These are phyloP conservation scores for Trichopria drosophilae DNA, from an alignment of 2,888 invertebrate species.

Conservation along the genomic window DNA sequence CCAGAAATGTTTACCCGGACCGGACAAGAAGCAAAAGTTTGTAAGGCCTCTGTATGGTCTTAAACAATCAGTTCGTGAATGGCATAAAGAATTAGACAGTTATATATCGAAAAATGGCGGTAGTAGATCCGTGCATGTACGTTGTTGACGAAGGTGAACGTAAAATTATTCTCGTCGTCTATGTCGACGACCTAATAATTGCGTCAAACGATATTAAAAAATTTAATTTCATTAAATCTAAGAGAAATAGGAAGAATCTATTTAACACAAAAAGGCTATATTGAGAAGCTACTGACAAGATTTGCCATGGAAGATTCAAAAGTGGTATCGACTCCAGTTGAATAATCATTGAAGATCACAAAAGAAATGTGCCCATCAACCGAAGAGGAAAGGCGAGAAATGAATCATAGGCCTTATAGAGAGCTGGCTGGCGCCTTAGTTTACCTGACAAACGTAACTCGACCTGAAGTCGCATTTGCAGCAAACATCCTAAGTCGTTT, in stretches of 20 bases:
- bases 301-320: constrained; percentile 11
- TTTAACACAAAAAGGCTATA: constrained; percentile 16
- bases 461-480: constrained; percentile 31
- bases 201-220: constrained; percentile 11
- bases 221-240: constrained; percentile 8
- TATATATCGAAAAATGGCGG: constrained; percentile 13
- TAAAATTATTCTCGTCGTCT: constrained; percentile 24
- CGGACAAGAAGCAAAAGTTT: constrained; percentile 31
- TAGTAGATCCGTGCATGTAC: constrained; percentile 34
- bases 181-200: constrained; percentile 26
- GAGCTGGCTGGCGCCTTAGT: constrained; percentile 24
- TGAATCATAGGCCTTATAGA: constrained; percentile 17
- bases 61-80: constrained; percentile 33
- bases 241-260: constrained; percentile 17
- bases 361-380: constrained; percentile 13
- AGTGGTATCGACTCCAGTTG: constrained; percentile 19
- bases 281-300: constrained; percentile 12
- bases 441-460: constrained; percentile 20
- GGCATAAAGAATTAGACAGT: constrained; percentile 24
- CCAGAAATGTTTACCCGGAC: constrained; percentile 28
- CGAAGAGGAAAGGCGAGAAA: neutral
- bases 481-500: constrained; percentile 27
- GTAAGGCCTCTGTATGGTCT: constrained; percentile 33
- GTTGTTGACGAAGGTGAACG: constrained; percentile 15
- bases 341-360: constrained; percentile 14